phyloP scores from a whole-genome alignment of 2,888 invertebrate species.

The Sinopyrophorus schimmeli region DNA sequence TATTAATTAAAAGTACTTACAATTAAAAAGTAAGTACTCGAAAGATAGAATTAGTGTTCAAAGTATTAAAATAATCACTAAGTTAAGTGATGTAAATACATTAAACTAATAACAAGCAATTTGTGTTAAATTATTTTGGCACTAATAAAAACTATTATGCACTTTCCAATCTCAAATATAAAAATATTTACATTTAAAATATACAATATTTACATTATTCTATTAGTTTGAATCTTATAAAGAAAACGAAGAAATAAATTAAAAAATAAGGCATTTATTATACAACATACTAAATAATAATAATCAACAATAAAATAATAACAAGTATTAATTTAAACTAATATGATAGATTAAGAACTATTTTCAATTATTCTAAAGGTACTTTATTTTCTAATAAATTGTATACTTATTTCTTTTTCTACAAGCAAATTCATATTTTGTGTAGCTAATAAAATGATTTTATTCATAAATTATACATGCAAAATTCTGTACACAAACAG shows the following conservation, averaged over 20 bases:
- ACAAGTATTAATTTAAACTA: conserved; percentile 53
- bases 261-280: conserved; percentile 56
- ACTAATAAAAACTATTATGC: conserved; percentile 14
- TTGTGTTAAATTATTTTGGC: conserved; percentile 14
- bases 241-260: conserved; percentile 28
- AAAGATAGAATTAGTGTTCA: too few relatives aligned
- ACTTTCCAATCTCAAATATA: conserved; percentile 14
- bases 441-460: conserved; percentile 21
- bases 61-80: conserved; percentile 4
- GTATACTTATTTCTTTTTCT: conserved; percentile 18
- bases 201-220: too few relatives aligned
- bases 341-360: conserved; percentile 18
- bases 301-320: conserved; percentile 57
- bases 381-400: conserved; percentile 21
- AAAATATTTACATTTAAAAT: not conserved
- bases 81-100: conserved; percentile 6
- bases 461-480: conserved; percentile 19
- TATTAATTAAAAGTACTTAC: too few relatives aligned
- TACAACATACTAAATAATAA: conserved; percentile 54
- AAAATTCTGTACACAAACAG: conserved; percentile 26
- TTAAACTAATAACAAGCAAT: conserved; percentile 18
- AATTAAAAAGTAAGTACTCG: too few relatives aligned
- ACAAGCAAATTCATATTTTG: conserved; percentile 21
- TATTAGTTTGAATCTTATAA: not conserved
- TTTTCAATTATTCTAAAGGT: conserved; percentile 24